Percentiles rank a stretch among this genome's conserved stretches.
Conservation (phyloP, 2,797 vertebrate species). For the Poeciliopsis presidionis region DNA sequence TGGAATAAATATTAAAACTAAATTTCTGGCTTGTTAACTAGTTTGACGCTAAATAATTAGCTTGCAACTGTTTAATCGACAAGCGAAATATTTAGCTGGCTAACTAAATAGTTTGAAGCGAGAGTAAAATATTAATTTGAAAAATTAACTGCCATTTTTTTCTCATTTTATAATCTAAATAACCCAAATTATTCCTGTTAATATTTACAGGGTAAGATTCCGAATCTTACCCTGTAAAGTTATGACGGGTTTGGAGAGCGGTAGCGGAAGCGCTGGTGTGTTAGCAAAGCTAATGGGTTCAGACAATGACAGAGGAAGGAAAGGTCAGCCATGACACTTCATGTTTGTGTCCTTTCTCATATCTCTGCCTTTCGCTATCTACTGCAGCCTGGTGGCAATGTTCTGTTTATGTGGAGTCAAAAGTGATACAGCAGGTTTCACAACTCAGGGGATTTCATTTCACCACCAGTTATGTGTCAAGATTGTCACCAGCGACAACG, state of each 20-base stretch:
- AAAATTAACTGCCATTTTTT: neutral
- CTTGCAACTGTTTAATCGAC: neutral
- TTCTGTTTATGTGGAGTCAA: constrained; percentile 12
- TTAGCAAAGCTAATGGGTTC: constrained; percentile 63
- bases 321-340: constrained; percentile 70
- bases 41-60: neutral
- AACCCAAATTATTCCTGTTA: neutral
- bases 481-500: neutral
- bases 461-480: neutral
- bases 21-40: neutral
- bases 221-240: no score
- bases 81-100: no score
- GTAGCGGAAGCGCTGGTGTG: constrained; percentile 46
- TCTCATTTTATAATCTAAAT: neutral
- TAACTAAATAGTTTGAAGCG: no score
- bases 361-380: constrained; percentile 51
- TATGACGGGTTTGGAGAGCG: constrained; percentile 38
- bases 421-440: constrained; percentile 6
- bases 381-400: constrained; percentile 34
- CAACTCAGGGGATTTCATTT: constrained; percentile 3
- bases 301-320: constrained; percentile 62
- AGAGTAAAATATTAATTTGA: neutral
- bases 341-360: constrained; percentile 54
- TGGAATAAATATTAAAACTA: neutral
- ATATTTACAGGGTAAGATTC: neutral